Evolutionary conservation across 2,113 vertebrate species (phyloP), one percentile per base, ranked within the genome.

Genomic region (Nothocercus nigrocapillus): DNA sequence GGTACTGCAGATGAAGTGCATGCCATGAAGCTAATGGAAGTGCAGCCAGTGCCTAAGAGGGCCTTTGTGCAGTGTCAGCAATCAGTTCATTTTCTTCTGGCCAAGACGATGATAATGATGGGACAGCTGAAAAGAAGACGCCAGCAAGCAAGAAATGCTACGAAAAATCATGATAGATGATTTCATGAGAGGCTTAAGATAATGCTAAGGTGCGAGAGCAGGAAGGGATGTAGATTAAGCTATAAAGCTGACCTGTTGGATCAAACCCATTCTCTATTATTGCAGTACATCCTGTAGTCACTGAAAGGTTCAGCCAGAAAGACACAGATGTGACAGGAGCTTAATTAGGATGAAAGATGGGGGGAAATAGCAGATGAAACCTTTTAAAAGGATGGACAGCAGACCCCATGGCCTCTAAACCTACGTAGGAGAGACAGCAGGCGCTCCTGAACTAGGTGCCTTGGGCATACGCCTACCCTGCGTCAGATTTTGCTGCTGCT

Each of bases 211-310:
- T 19, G 13, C 30, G n/a, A 53, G 45, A 86, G 40, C 20, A 64
- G 63, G 40, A 28, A 82, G 28, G 63, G 20, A 66, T 16, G 11
- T 36, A 58, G 53, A 45, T 73, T n/a, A 79, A 93, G 53, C 66
- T 32, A 8, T 74, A 53, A 74, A 89, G 27, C 47, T 56, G 42
- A 58, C 38, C 69, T 79, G 38, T 4, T 81, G 66, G 58, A 77
- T 84, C 1, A 3, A 84, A 14, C 22, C 73, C 11, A 6, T 88
- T 72, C 54, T 75, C 19, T 17, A n/a, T 11, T 89, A n/a, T 1
- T 44, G 51, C 47, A 58, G n/a, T 9, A 67, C 12, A 18, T 40
- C 30, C 38, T 11, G 20, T 0, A 0, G n/a, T 47, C 0, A 0
- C 54, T 6, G 11, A 54, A 53, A 24, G 1, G 25, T 47, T 82